phyloP scores from a whole-genome alignment of 2,888 invertebrate genomes.

The Heterodera filipjevi region DNA sequence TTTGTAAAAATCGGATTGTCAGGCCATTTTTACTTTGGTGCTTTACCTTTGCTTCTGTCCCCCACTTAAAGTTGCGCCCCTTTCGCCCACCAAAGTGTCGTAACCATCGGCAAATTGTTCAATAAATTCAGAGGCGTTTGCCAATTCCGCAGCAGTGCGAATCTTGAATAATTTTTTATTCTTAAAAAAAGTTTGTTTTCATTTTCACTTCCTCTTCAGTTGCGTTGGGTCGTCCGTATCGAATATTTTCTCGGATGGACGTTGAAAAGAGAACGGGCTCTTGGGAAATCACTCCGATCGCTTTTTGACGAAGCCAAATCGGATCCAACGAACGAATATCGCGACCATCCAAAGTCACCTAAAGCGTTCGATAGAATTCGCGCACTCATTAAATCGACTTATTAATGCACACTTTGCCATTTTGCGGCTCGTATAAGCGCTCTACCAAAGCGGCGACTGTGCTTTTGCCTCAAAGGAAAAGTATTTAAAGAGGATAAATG shows the following conservation, averaged over 20 bases:
- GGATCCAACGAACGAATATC: constrained; percentile 78
- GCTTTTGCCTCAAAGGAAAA: constrained; percentile 74
- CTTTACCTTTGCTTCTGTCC: constrained; percentile 71
- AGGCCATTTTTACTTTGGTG: not conserved
- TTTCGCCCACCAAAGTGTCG: constrained; percentile 46
- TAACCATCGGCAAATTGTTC: constrained; percentile 78
- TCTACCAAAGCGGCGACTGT: constrained; percentile 87
- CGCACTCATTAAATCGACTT: constrained; percentile 75
- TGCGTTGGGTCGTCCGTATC: constrained; percentile 77
- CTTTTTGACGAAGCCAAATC: constrained; percentile 82
- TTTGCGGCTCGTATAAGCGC: constrained; percentile 81
- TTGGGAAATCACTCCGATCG: constrained; percentile 51
- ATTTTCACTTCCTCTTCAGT: constrained; percentile 69
- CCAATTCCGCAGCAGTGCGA: constrained; percentile 79
- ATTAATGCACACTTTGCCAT: constrained; percentile 74
- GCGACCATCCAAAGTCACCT: constrained; percentile 80
- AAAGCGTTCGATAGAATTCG: constrained; percentile 81
- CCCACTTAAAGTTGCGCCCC: constrained; percentile 74
- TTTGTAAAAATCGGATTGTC: too few species aligned
- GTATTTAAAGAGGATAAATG: not conserved
- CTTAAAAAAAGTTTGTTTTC: constrained; percentile 6
- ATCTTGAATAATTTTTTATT: constrained; percentile 64
- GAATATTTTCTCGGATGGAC: constrained; percentile 86
- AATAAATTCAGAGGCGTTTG: constrained; percentile 92
- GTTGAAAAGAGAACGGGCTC: constrained; percentile 92